Conservation (phyloP, 2,888 invertebrate species). For the Lamellibrachia columna region DNA sequence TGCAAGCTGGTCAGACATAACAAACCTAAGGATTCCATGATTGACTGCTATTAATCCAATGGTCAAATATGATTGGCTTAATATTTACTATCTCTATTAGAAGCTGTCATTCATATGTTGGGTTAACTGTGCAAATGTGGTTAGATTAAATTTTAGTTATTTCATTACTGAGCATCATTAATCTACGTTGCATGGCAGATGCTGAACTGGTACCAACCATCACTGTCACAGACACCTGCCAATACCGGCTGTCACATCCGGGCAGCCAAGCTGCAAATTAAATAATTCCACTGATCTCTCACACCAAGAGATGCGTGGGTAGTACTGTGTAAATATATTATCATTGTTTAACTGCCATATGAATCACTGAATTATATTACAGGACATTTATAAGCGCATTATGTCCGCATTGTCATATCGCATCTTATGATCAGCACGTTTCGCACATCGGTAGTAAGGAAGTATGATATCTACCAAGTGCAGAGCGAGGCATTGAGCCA, state of each 20-base stretch:
- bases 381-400: neutral
- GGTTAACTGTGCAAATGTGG: neutral
- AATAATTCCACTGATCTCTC: neutral
- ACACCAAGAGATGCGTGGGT: neutral
- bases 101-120: neutral
- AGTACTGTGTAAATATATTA: neutral
- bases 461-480: slow-evolving; percentile 10
- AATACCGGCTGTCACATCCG: neutral
- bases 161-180: neutral
- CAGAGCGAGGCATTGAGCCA: neutral
- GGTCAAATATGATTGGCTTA: neutral
- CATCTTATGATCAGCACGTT: neutral
- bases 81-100: neutral
- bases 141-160: neutral
- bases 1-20: neutral
- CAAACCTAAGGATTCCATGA: neutral
- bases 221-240: neutral
- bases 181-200: neutral
- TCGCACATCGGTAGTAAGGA: neutral
- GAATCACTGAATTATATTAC: neutral
- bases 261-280: neutral
- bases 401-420: neutral
- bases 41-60: neutral
- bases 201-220: neutral
- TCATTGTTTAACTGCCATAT: neutral